phyloP scores from a whole-genome alignment of 2,797 vertebrate species.

The Coccyzus lansbergi region DNA sequence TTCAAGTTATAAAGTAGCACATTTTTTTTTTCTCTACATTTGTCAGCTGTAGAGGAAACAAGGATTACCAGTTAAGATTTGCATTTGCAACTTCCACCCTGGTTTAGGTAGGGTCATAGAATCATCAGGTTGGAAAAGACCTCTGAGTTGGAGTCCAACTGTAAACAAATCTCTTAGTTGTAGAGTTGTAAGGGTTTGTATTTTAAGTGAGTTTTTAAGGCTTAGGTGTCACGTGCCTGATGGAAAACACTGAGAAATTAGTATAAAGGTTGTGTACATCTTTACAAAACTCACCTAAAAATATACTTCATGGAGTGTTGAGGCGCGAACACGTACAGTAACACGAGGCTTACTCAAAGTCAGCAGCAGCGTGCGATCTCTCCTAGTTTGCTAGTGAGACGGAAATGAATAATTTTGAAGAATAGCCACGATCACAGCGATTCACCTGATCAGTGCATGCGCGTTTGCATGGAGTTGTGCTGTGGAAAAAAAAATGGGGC shows the following conservation, averaged over 20 bases:
- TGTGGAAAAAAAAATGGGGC: not conserved
- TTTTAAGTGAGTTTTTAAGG: not conserved
- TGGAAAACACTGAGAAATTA: not conserved
- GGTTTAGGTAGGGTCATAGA: not conserved
- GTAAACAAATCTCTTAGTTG: not conserved
- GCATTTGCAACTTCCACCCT: not conserved
- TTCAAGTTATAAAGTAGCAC: not conserved
- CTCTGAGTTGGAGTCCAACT: too few relatives aligned
- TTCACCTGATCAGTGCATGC: not conserved
- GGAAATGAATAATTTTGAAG: not conserved
- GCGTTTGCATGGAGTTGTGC: not conserved
- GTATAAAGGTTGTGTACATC: not conserved
- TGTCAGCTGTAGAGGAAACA: not conserved
- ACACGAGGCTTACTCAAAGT: not conserved
- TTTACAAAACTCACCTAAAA: not conserved
- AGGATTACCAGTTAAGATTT: not conserved
- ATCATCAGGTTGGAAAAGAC: too few relatives aligned
- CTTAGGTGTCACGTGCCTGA: not conserved
- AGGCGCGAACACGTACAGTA: not conserved
- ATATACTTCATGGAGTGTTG: not conserved
- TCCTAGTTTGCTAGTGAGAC: not conserved
- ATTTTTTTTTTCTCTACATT: not conserved
- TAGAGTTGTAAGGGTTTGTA: not conserved
- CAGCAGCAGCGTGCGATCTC: not conserved
- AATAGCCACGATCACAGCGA: not conserved